These are phyloP conservation scores for Grallaria varia DNA, from an alignment of 2,113 vertebrate genomes.

Conservation along the genomic window DNA sequence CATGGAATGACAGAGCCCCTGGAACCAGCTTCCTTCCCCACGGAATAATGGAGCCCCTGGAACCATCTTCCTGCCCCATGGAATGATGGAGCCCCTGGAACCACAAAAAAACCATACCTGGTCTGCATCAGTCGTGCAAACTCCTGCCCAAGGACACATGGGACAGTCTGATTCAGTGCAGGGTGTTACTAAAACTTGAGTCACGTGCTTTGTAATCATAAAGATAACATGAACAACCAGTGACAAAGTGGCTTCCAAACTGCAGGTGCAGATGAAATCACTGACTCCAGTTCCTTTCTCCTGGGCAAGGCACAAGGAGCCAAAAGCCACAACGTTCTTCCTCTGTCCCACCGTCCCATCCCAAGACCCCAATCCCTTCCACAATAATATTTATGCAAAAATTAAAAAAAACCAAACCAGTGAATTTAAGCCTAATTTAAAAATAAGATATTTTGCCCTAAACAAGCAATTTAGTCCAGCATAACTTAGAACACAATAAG, in stretches of 20 bases:
- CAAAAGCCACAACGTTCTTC: not conserved
- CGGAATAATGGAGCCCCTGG: accelerated
- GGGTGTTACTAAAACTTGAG: not conserved
- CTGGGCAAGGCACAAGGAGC: not conserved
- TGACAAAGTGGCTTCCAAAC: not conserved
- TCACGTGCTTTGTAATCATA: not conserved
- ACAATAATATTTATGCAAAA: not conserved
- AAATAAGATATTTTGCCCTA: not conserved
- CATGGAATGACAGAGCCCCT: accelerated
- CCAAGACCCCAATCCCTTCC: accelerated
- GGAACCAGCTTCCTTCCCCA: not conserved
- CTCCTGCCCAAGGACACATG: not conserved
- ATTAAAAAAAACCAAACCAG: not conserved
- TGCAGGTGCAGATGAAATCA: not conserved
- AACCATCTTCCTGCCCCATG: not conserved
- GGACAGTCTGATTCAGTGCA: accelerated
- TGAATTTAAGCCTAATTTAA: not conserved
- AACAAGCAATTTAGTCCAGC: not conserved
- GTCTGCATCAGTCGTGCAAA: not conserved
- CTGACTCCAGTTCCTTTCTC: not conserved
- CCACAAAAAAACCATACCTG: accelerated
- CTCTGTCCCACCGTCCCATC: not conserved
- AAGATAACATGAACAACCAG: not conserved
- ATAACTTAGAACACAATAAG: not conserved
- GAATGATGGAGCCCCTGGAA: accelerated